phyloP scores from a whole-genome alignment of 2,888 invertebrate species.

The Synergus laeviventris region DNA sequence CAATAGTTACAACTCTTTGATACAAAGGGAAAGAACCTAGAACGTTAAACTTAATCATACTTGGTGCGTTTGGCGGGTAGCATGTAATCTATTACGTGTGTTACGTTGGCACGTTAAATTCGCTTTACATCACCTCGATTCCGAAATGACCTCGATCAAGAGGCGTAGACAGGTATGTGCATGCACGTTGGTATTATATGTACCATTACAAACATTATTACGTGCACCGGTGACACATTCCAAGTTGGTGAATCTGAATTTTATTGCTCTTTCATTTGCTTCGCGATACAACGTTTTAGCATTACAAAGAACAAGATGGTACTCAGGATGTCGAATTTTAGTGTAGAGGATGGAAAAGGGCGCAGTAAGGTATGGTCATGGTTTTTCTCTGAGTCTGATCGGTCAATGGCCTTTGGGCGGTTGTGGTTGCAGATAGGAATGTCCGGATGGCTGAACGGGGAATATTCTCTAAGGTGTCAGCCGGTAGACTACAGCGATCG shows the following conservation, averaged over 20 bases:
- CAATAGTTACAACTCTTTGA: not conserved
- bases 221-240: not conserved
- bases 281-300: conserved; percentile 17
- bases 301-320: not conserved
- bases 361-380: conserved; percentile 56
- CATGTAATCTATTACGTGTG: conserved; percentile 29
- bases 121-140: conserved; percentile 37
- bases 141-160: conserved; percentile 38
- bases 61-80: conserved; percentile 24
- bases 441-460: conserved; percentile 96
- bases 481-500: conserved; percentile 96
- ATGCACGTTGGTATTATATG: not conserved
- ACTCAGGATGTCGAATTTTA: conserved; percentile 2
- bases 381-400: conserved; percentile 63
- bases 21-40: conserved; percentile 11
- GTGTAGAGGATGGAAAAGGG: conserved; percentile 44
- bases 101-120: conserved; percentile 38
- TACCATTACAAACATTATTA: not conserved
- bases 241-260: conserved; percentile 28
- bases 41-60: conserved; percentile 30
- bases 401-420: conserved; percentile 71
- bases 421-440: conserved; percentile 87
- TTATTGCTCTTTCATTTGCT: conserved; percentile 16
- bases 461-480: conserved; percentile 97
- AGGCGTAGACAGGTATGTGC: conserved; percentile 8